These are phyloP conservation scores for Mormyrus proboscirostris DNA, from an alignment of 2,797 vertebrate genomes.

Conservation along the genomic window DNA sequence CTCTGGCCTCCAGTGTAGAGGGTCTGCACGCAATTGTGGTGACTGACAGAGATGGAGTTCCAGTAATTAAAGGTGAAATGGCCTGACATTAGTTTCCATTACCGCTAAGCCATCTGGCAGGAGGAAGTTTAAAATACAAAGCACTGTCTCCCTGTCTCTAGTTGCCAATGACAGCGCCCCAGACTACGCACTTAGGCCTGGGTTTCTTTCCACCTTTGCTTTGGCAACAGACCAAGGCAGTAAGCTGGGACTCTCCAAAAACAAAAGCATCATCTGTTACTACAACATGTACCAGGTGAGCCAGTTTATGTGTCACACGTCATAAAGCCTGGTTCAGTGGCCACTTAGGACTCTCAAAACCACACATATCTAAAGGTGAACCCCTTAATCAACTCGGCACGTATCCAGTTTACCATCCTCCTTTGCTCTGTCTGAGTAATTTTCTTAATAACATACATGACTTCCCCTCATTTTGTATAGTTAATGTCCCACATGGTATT, in stretches of 20 bases:
- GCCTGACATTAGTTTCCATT: background rate
- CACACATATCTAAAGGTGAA: background rate
- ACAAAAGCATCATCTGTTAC: conserved; percentile 98
- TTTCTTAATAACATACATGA: background rate
- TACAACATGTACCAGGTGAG: conserved; percentile 83
- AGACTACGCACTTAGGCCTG: conserved; percentile 83
- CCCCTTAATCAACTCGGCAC: background rate
- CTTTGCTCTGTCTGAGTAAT: background rate
- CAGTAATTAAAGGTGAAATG: conserved; percentile 85
- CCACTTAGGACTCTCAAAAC: background rate
- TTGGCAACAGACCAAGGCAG: conserved; percentile 96
- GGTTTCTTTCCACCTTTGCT: conserved; percentile 90
- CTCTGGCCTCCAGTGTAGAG: conserved; percentile 66
- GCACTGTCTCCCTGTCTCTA: conserved; percentile 38
- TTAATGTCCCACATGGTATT: background rate
- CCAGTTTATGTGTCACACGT: background rate
- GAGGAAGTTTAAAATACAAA: background rate
- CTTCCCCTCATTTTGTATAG: background rate
- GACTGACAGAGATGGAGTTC: conserved; percentile 88
- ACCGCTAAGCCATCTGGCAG: background rate
- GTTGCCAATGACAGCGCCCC: conserved; percentile 94
- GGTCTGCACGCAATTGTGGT: conserved; percentile 93
- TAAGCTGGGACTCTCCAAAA: conserved; percentile 94
- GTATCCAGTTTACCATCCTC: background rate
- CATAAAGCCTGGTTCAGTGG: background rate